Percentiles rank a stretch among this genome's conserved stretches.
Evolutionary conservation across 2,797 vertebrate species (phyloP).

Genomic region (Notamacropus eugenii): DNA sequence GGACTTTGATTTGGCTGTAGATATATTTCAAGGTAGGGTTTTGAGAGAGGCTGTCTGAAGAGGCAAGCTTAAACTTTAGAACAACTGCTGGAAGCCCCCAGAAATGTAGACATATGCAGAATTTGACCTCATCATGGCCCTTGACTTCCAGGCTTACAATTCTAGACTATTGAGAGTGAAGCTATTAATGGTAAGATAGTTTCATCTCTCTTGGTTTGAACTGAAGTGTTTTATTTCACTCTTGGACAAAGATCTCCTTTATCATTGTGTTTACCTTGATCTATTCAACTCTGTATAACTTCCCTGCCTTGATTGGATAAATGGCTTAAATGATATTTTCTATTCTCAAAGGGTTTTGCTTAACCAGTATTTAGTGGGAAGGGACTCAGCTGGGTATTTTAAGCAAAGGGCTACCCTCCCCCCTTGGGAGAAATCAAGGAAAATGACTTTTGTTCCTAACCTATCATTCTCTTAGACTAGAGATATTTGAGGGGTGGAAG

Average conservation of each 20-base stretch:
- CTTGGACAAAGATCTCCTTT: background rate
- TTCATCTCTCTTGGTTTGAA: background rate
- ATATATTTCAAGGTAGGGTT: background rate
- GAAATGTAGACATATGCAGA: background rate
- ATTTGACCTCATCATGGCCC: background rate
- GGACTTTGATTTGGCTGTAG: background rate
- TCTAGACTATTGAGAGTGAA: background rate
- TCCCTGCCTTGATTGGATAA: background rate
- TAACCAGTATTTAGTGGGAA: background rate
- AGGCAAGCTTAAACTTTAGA: background rate
- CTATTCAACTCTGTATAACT: background rate
- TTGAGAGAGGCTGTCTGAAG: background rate
- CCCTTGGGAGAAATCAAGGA: background rate
- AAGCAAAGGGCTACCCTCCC: background rate
- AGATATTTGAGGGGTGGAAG: background rate
- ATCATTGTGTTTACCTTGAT: background rate
- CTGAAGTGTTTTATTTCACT: background rate
- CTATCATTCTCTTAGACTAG: background rate
- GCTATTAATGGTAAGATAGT: background rate
- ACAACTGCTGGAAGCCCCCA: background rate
- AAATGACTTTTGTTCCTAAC: background rate
- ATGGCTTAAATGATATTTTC: background rate
- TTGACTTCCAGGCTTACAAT: background rate
- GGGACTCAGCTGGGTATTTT: background rate
- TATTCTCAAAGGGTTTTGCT: background rate